Conservation (phyloP, 2,797 vertebrate genomes). For the Australoheros facetus region DNA sequence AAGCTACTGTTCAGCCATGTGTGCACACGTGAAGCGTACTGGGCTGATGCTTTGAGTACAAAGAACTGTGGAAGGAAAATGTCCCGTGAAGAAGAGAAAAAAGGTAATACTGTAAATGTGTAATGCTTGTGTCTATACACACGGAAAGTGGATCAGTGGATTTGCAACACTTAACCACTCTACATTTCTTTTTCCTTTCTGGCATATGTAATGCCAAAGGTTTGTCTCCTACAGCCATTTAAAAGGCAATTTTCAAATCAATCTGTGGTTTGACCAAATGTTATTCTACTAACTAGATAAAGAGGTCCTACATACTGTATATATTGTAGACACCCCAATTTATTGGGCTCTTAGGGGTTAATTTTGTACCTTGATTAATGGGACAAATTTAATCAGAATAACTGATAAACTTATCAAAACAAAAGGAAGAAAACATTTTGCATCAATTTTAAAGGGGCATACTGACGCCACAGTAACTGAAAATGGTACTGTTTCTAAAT, state of each 20-base stretch:
- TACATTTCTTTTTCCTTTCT: slow-evolving; percentile 22
- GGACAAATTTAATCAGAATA: not conserved
- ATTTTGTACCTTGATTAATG: not conserved
- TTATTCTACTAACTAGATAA: not conserved
- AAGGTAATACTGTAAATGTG: slow-evolving; percentile 38
- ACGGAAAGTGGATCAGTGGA: slow-evolving; percentile 26
- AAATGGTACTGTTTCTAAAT: not conserved
- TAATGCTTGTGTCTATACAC: slow-evolving; percentile 38
- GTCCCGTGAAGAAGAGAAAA: slow-evolving; percentile 10
- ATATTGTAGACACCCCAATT: not conserved
- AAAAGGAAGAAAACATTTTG: not conserved
- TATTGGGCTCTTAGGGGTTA: not conserved
- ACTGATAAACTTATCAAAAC: not conserved
- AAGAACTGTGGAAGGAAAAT: slow-evolving; percentile 32
- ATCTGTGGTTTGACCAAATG: not conserved
- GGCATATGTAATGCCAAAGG: slow-evolving; percentile 15
- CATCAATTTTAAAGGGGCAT: not conserved
- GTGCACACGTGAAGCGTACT: slow-evolving; percentile 43
- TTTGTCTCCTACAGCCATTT: slow-evolving; percentile 16
- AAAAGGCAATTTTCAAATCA: slow-evolving; percentile 16
- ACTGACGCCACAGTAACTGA: not conserved
- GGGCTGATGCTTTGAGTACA: slow-evolving; percentile 27
- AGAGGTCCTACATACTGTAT: not conserved
- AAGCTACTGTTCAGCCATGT: slow-evolving; percentile 77
- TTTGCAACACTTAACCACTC: slow-evolving; percentile 18